Percentiles rank a stretch among this genome's conserved stretches.
Evolutionary conservation across 2,888 invertebrate genomes (phyloP).

Genomic region (Caradrina clavipalpis): DNA sequence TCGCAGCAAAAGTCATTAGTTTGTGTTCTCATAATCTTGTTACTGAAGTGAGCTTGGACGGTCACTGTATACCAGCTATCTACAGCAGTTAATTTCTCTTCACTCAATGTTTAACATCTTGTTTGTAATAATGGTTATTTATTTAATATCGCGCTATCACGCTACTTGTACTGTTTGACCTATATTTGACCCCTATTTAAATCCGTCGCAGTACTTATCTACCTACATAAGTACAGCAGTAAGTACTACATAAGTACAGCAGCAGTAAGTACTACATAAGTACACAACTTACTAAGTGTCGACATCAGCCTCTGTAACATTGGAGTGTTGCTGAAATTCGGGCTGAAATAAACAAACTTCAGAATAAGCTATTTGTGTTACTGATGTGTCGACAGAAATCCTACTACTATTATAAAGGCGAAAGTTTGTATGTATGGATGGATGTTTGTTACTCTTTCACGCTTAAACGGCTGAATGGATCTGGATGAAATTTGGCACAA

Average conservation of each 20-base stretch:
- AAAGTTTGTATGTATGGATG: too few relatives aligned
- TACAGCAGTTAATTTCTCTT: neutral
- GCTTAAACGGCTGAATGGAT: too few relatives aligned
- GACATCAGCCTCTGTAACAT: neutral
- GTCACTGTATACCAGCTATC: neutral
- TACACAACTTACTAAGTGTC: neutral
- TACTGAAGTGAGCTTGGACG: neutral
- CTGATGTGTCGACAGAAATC: neutral
- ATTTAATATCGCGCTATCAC: conserved; percentile 16
- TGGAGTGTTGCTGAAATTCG: neutral
- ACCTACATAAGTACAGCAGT: neutral
- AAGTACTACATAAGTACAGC: neutral
- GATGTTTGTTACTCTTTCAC: too few relatives aligned
- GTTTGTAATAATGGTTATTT: neutral
- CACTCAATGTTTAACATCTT: conserved; percentile 5
- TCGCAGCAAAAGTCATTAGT: conserved; percentile 31
- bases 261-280: neutral
- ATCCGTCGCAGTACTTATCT: neutral
- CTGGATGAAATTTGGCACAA: too few relatives aligned
- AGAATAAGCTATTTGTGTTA: neutral
- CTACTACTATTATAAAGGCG: too few relatives aligned
- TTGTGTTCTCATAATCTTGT: conserved; percentile 26
- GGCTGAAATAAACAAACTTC: neutral
- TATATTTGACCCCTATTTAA: conserved; percentile 20
- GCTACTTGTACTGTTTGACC: conserved; percentile 26